phyloP scores from a whole-genome alignment of 2,888 invertebrate species.

The Lomographa bimaculata region DNA sequence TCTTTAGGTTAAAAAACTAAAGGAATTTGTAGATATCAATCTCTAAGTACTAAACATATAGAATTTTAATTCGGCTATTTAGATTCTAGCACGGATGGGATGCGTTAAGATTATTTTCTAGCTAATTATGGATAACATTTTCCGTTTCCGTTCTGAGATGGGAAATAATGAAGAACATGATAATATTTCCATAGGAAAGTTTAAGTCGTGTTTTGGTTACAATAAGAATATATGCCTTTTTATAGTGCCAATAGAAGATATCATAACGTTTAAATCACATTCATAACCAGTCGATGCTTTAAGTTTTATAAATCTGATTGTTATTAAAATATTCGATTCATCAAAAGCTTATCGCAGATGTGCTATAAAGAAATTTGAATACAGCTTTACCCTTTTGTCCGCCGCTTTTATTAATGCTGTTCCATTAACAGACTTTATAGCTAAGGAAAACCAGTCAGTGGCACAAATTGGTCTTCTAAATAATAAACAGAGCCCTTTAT shows the following conservation, averaged over 20 bases:
- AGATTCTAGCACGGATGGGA: constrained; percentile 1
- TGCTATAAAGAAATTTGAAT: constrained; percentile 61
- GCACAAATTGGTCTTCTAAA: constrained; percentile 65
- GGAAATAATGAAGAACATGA: constrained; percentile 7
- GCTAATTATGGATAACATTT: constrained; percentile 13
- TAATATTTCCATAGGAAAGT: constrained; percentile 8
- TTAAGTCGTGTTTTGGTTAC: constrained; percentile 4
- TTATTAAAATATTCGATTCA: constrained; percentile 54
- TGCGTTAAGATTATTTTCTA: constrained; percentile 10
- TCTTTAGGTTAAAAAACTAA: constrained; percentile 10
- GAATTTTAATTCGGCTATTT: constrained; percentile 2
- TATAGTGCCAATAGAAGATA: constrained; percentile 8
- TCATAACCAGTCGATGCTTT: constrained; percentile 39
- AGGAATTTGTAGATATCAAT: constrained; percentile 11
- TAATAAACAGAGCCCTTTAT: constrained; percentile 54
- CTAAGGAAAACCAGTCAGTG: constrained; percentile 55
- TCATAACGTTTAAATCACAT: constrained; percentile 27
- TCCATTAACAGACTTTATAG: constrained; percentile 73
- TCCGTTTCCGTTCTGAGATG: constrained; percentile 10
- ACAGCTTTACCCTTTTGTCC: constrained; percentile 56
- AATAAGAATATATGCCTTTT: constrained; percentile 3
- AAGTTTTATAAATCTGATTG: constrained; percentile 47
- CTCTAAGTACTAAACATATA: constrained; percentile 10
- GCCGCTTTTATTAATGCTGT: constrained; percentile 67
- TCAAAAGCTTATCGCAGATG: constrained; percentile 48